Evolutionary conservation across 2,888 invertebrate species (phyloP).

Genomic region (Cephus runcator): DNA sequence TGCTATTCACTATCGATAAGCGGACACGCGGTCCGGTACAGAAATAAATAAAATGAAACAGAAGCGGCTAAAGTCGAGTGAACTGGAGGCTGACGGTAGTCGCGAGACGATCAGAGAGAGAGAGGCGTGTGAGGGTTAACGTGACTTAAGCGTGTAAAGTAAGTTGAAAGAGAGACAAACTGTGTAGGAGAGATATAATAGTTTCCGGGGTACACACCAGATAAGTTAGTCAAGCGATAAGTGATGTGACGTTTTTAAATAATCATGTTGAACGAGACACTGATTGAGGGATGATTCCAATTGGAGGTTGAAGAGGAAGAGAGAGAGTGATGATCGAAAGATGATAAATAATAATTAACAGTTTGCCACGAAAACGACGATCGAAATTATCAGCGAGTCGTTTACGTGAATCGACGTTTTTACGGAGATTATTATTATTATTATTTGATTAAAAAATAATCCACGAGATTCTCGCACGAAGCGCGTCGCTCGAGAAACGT

Average conservation of each 20-base stretch:
- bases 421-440: neutral
- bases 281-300: constrained; percentile 37
- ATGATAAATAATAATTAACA: neutral
- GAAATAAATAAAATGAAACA: too few relatives aligned
- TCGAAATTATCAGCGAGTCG: neutral
- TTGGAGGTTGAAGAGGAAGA: neutral
- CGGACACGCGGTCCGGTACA: neutral
- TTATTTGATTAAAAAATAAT: neutral
- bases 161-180: neutral
- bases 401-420: neutral
- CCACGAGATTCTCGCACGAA: neutral
- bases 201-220: neutral
- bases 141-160: neutral
- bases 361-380: neutral
- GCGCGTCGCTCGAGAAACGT: neutral
- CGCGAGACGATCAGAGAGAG: neutral
- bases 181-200: neutral
- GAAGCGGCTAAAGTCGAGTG: neutral
- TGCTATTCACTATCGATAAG: constrained; percentile 33
- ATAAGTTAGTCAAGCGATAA: neutral
- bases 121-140: neutral
- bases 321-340: neutral
- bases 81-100: neutral
- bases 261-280: constrained; percentile 38
- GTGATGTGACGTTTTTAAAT: constrained; percentile 41